Conservation (phyloP, 2,113 vertebrate species). For the Austrofundulus limnaeus region DNA sequence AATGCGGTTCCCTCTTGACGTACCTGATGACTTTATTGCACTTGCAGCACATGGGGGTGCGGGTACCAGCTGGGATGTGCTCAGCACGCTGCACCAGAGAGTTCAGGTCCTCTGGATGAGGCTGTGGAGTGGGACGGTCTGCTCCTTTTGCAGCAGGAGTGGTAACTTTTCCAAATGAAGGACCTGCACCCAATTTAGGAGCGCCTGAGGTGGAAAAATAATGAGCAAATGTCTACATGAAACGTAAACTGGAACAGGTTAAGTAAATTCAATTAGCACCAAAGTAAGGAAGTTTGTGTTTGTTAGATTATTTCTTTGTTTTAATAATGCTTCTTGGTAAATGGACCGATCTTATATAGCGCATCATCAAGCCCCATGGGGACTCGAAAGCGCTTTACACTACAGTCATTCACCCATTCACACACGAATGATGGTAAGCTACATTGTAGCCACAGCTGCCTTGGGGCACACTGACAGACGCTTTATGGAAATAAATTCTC, state of each 20-base stretch:
- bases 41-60: conserved; percentile 93
- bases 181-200: conserved; percentile 61
- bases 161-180: conserved; percentile 81
- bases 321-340: too few relatives aligned
- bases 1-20: background rate
- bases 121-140: conserved; percentile 65
- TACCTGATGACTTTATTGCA: conserved; percentile 94
- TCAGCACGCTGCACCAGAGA: conserved; percentile 91
- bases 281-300: too few relatives aligned
- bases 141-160: conserved; percentile 59
- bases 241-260: background rate
- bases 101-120: conserved; percentile 84
- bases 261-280: too few relatives aligned
- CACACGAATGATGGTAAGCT: too few relatives aligned
- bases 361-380: too few relatives aligned
- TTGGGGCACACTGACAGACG: too few relatives aligned
- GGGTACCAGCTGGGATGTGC: conserved; percentile 91
- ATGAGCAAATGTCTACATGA: background rate
- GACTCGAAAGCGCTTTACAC: too few relatives aligned
- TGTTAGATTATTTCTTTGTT: too few relatives aligned
- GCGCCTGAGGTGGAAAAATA: conserved; percentile 59
- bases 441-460: too few relatives aligned
- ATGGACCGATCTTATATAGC: too few relatives aligned
- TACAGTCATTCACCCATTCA: too few relatives aligned
- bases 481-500: too few relatives aligned